A percentile compares a stretch with the other conserved stretches of the same genome.
Evolutionary conservation across 2,797 vertebrate species (phyloP).

Genomic region (Scolopax bukidnonensis): DNA sequence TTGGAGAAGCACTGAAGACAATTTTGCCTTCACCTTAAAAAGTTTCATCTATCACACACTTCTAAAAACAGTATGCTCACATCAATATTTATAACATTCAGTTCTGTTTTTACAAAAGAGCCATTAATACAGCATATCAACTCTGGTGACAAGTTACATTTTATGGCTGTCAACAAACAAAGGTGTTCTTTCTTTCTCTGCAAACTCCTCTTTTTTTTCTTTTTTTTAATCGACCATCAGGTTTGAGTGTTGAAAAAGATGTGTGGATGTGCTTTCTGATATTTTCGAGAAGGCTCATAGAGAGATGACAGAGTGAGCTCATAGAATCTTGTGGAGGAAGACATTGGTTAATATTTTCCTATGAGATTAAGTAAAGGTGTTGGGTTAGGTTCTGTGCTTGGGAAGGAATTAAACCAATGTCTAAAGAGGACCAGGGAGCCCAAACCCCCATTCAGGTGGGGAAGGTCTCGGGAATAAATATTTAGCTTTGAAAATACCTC

Average conservation of each 20-base stretch:
- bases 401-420: neutral
- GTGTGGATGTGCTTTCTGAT: neutral
- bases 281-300: neutral
- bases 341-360: neutral
- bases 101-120: conserved; percentile 28
- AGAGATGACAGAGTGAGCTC: neutral
- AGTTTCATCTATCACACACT: conserved; percentile 7
- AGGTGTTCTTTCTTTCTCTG: conserved; percentile 49
- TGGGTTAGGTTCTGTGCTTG: neutral
- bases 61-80: conserved; percentile 10
- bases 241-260: conserved; percentile 28
- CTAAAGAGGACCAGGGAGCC: neutral
- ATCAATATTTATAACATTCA: conserved; percentile 63
- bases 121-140: conserved; percentile 66
- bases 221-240: neutral
- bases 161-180: conserved; percentile 73
- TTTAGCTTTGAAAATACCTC: neutral
- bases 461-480: neutral
- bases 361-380: neutral
- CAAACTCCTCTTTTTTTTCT: neutral
- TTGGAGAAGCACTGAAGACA: neutral
- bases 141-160: conserved; percentile 71
- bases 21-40: neutral
- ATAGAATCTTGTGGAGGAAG: neutral
- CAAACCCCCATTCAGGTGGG: neutral